A percentile compares a stretch with the other conserved stretches of the same genome.
These are phyloP conservation scores for Octopus bimaculoides DNA, from an alignment of 1,140 invertebrate genomes.

Conservation along the genomic window DNA sequence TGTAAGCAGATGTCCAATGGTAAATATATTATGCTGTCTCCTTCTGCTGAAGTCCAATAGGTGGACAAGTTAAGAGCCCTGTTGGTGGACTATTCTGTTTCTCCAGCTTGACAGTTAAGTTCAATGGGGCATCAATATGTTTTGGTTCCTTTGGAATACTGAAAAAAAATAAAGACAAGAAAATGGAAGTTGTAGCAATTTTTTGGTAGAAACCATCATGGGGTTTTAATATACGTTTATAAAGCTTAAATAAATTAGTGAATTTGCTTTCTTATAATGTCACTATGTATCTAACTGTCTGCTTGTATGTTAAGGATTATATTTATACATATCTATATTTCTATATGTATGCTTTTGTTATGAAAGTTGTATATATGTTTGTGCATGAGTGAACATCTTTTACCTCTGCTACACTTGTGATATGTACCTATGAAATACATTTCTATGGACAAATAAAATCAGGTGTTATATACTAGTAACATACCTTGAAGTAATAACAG, in stretches of 20 bases:
- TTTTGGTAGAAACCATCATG: neutral
- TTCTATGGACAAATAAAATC: neutral
- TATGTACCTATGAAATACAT: neutral
- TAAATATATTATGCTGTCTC: neutral
- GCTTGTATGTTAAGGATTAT: neutral
- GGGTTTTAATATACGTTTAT: neutral
- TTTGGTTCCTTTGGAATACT: neutral
- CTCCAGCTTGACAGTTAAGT: neutral
- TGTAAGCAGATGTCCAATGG: neutral
- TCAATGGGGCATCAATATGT: neutral
- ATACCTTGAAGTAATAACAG: slow-evolving; percentile 5
- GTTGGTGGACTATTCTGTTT: neutral
- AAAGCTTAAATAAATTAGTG: neutral
- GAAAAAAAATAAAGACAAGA: neutral
- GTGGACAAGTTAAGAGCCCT: neutral
- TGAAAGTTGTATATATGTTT: neutral
- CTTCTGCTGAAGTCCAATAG: neutral
- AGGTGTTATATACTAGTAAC: neutral
- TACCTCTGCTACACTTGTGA: neutral
- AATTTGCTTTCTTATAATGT: neutral
- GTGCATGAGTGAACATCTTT: neutral
- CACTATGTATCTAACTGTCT: neutral
- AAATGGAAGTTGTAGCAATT: neutral
- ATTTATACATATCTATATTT: neutral
- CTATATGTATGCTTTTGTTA: neutral